phyloP scores from a whole-genome alignment of 2,888 invertebrate species.

The Norana najaformis region DNA sequence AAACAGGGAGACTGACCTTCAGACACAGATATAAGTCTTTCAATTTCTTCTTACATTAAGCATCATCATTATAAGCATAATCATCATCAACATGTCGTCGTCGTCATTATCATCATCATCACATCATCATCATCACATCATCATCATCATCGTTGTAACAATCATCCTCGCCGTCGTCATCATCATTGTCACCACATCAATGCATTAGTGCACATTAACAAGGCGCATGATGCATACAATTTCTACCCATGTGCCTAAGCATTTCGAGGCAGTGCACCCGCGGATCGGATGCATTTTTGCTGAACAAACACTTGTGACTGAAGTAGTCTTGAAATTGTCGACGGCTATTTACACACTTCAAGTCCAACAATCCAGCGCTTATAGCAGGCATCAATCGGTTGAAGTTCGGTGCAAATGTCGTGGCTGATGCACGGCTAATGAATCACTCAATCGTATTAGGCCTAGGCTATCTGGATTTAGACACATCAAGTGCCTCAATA shows the following conservation, averaged over 20 bases:
- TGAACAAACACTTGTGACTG: background rate
- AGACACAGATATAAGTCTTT: background rate
- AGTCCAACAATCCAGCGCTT: background rate
- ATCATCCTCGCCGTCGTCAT: background rate
- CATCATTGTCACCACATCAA: background rate
- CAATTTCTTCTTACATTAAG: background rate
- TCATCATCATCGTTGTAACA: too few relatives aligned
- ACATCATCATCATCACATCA: background rate
- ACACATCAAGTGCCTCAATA: too few relatives aligned
- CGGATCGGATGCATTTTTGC: background rate
- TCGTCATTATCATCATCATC: background rate
- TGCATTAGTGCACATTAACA: background rate
- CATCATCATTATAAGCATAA: background rate
- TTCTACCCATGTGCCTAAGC: too few relatives aligned
- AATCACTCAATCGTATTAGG: background rate
- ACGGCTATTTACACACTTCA: background rate
- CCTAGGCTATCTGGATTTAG: too few relatives aligned
- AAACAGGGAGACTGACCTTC: background rate
- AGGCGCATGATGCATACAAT: background rate
- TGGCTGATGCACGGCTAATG: background rate
- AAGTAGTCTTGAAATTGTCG: background rate
- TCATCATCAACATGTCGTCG: too few relatives aligned
- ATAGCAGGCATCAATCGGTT: background rate
- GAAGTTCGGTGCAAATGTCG: background rate
- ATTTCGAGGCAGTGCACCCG: background rate